Base-by-base conservation (phyloP, 2,113 vertebrate genomes). In the Rhinolophus sinicus region DNA sequence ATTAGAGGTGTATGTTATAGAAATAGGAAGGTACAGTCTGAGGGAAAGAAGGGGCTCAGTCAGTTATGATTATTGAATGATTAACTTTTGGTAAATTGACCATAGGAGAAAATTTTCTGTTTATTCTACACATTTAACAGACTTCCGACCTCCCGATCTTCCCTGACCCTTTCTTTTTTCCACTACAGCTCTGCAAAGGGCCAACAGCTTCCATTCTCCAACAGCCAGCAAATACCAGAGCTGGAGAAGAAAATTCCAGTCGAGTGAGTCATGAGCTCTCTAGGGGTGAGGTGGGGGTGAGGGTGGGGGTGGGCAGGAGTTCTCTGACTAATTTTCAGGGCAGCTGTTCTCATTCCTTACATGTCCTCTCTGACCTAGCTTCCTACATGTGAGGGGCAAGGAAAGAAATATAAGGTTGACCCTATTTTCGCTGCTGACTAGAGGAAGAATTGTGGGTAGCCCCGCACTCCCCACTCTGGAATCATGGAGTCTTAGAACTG, bases 161-260 rank as follows among this genome's bases (percentile, higher is more conserved):
- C 77, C 40, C 90, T 44, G 3, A 73, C 56, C 35, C 22, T 35
- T 90, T 54, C 40, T 85, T 72, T 82, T 8, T 50, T 76, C 94
- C 87, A 76, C 30, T 64, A 33, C 93, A 99, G 99, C 96, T 0
- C 96, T 98, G 0, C 98, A 98, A n/a, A 94, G 96, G 72, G 97
- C 99, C 94, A 97, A 94, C 15, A 98, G 97, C 80, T 94, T 98
- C 35, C 98, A 98, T 64, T 72, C 93, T 80, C 73, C 97, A 1
- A 69, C 97, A 0, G 64, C 97, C 21, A 98, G 95, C 93, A 98
- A 98, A 81, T 98, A 95, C 47, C 98, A 98, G 58, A 98, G 87
- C 69, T 98, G 98, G 98, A 99, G 98, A 64, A 98, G 97, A 96
- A 98, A 98, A 97, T 98, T 98, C 89, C 98, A 98, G 60, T 97